A percentile compares a stretch with the other conserved stretches of the same genome.
phyloP scores from a whole-genome alignment of 2,888 invertebrate genomes.

The Noctua fimbriata region DNA sequence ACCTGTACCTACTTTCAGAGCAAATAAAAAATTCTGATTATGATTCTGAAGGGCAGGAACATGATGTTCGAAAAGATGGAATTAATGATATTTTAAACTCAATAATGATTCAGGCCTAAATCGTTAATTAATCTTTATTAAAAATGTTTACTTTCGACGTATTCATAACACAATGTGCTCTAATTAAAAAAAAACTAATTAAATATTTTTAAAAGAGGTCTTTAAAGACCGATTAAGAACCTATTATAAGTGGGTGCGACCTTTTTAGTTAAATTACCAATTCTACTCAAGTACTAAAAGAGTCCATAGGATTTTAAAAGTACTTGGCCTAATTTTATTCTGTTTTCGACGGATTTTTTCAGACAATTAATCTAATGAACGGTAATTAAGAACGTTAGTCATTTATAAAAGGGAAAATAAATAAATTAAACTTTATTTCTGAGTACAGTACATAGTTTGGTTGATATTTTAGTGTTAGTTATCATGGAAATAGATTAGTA shows the following conservation, averaged over 20 bases:
- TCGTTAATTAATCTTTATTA: neutral
- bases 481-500: neutral
- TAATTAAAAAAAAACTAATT: too few species aligned
- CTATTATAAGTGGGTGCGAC: neutral
- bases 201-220: neutral
- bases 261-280: neutral
- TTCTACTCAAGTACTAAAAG: neutral
- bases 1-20: too few species aligned
- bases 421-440: neutral
- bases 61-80: too few species aligned
- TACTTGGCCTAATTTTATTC: conserved; percentile 19
- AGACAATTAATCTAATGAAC: conserved; percentile 22
- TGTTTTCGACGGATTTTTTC: conserved; percentile 20
- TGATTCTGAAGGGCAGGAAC: too few species aligned
- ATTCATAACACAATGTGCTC: neutral
- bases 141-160: neutral
- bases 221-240: neutral
- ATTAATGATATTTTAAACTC: too few species aligned
- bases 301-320: conserved; percentile 4
- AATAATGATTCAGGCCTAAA: too few species aligned
- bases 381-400: conserved; percentile 5
- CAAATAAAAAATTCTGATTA: too few species aligned
- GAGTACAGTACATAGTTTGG: neutral
- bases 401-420: neutral
- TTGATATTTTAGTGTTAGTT: neutral